A percentile compares a stretch with the other conserved stretches of the same genome.
phyloP scores from a whole-genome alignment of 2,888 invertebrate species.

The Andrena hattorfiana region DNA sequence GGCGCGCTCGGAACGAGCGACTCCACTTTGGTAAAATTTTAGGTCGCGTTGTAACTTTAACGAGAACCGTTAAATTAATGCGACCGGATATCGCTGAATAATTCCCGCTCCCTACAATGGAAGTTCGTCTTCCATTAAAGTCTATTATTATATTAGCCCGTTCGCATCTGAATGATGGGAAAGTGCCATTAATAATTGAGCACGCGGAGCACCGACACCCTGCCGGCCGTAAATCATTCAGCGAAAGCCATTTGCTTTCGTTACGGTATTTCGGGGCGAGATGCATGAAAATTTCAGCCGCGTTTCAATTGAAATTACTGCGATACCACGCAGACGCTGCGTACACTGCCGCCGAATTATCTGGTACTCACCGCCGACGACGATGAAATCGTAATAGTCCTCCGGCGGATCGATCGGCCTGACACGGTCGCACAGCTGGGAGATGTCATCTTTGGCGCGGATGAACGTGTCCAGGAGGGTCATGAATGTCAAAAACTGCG shows the following conservation, averaged over 20 bases:
- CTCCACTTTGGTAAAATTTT: not conserved
- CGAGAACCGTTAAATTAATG: slow-evolving; percentile 21
- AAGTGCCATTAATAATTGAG: slow-evolving; percentile 34
- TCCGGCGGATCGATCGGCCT: slow-evolving; percentile 85
- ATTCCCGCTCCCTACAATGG: slow-evolving; percentile 5
- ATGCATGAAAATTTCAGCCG: slow-evolving; percentile 6
- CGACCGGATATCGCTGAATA: slow-evolving; percentile 21
- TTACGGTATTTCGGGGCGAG: not conserved
- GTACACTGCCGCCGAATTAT: not conserved
- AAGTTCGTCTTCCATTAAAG: slow-evolving; percentile 12
- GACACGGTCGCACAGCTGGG: slow-evolving; percentile 87
- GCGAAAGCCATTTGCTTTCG: slow-evolving; percentile 22
- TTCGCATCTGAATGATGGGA: slow-evolving; percentile 17
- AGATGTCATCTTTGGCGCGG: slow-evolving; percentile 80
- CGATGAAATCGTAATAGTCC: slow-evolving; percentile 88
- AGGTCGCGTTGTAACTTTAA: not conserved
- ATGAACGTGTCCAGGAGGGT: slow-evolving; percentile 88
- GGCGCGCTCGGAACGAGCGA: not conserved
- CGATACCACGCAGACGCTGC: not conserved
- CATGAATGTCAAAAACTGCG: slow-evolving; percentile 89
- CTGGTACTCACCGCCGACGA: slow-evolving; percentile 87
- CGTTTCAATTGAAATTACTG: slow-evolving; percentile 4
- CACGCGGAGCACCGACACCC: not conserved
- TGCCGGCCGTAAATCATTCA: slow-evolving; percentile 15
- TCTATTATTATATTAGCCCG: slow-evolving; percentile 17